These are phyloP conservation scores for Teleogryllus occipitalis DNA, from an alignment of 1,140 invertebrate genomes.

Conservation along the genomic window DNA sequence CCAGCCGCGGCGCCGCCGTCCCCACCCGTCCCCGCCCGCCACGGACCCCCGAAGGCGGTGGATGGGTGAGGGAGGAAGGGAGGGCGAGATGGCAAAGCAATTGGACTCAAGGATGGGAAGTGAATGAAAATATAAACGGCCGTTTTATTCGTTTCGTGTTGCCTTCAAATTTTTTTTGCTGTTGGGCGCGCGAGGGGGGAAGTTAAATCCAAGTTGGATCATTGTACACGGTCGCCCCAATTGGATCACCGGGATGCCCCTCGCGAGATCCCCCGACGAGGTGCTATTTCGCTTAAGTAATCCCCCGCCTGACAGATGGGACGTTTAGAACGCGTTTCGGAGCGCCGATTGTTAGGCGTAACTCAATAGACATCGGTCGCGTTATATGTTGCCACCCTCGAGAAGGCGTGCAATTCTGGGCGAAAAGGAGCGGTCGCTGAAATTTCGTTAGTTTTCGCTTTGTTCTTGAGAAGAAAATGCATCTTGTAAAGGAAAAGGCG, in stretches of 20 bases:
- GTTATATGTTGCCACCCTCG: background rate
- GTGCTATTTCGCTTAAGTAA: background rate
- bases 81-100: background rate
- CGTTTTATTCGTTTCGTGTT: background rate
- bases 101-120: background rate
- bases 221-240: background rate
- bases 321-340: background rate
- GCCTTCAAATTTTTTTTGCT: background rate
- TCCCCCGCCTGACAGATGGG: background rate
- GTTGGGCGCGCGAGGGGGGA: background rate
- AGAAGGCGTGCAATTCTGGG: background rate
- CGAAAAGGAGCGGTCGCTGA: background rate
- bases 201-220: background rate
- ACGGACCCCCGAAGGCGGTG: background rate
- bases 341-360: background rate
- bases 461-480: background rate
- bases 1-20: too few species aligned
- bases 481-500: too few species aligned
- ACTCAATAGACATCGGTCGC: background rate
- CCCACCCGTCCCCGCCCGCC: background rate
- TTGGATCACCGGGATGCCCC: background rate
- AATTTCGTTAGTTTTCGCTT: background rate
- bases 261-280: background rate
- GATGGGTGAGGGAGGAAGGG: background rate
- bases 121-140: constrained; percentile 1